These are phyloP conservation scores for Danaus melanippus DNA, from an alignment of 1,140 invertebrate genomes.

Conservation along the genomic window DNA sequence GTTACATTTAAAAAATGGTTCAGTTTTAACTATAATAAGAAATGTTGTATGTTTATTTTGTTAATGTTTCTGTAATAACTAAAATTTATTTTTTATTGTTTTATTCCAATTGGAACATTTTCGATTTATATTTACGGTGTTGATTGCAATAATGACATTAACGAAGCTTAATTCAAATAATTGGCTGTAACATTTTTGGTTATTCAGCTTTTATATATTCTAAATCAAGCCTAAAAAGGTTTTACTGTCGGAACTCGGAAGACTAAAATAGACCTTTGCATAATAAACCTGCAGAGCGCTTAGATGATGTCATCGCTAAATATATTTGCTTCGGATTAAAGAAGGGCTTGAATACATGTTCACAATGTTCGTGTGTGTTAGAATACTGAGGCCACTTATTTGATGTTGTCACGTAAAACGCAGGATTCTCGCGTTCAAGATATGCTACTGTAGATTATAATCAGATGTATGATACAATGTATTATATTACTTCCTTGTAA, in stretches of 20 bases:
- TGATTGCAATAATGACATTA: too few relatives aligned
- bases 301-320: constrained; percentile 14
- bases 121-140: too few relatives aligned
- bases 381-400: constrained; percentile 13
- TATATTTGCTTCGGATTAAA: not conserved
- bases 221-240: constrained; percentile 4
- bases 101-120: too few relatives aligned
- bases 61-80: too few relatives aligned
- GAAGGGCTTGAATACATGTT: constrained; percentile 4
- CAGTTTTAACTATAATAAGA: too few relatives aligned
- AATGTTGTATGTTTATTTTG: too few relatives aligned
- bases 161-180: not conserved
- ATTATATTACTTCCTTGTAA: not conserved
- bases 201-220: constrained; percentile 41
- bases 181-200: not conserved
- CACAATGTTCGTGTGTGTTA: constrained; percentile 9
- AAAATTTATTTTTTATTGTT: too few relatives aligned
- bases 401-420: constrained; percentile 44
- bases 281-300: constrained; percentile 10
- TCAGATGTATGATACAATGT: constrained; percentile 25
- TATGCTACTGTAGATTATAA: constrained; percentile 40
- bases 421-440: constrained; percentile 40
- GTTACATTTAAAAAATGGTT: too few relatives aligned
- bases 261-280: constrained; percentile 4
- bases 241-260: not conserved